phyloP scores from a whole-genome alignment of 2,797 vertebrate genomes.

The Aulostomus chinensis region DNA sequence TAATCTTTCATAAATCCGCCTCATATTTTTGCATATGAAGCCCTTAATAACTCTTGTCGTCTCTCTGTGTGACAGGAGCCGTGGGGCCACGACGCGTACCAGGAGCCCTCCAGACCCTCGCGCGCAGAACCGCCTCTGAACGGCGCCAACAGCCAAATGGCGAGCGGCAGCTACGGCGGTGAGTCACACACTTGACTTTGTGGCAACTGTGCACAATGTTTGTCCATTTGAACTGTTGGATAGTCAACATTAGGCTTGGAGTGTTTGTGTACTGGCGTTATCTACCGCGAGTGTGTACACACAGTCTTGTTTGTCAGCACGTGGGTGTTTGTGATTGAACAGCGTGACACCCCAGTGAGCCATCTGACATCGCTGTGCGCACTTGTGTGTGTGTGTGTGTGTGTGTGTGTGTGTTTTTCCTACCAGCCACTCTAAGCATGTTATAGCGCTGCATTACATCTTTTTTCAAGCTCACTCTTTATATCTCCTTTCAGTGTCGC shows the following conservation, averaged over 20 bases:
- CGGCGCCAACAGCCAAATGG: conserved; percentile 31
- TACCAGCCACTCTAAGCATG: conserved; percentile 3
- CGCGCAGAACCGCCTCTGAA: conserved; percentile 26
- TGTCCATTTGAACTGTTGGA: conserved; percentile 49
- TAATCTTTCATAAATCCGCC: conserved; percentile 28
- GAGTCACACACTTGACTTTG: conserved; percentile 30
- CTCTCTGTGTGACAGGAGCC: conserved; percentile 74
- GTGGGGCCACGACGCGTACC: conserved; percentile 44
- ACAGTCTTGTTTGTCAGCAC: conserved; percentile 8
- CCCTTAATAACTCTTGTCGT: background rate
- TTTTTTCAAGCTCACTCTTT: conserved; percentile 11
- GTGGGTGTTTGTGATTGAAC: conserved; percentile 17
- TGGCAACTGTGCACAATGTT: conserved; percentile 17
- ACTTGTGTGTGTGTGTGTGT: too few relatives aligned
- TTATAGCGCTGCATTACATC: background rate
- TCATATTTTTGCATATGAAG: conserved; percentile 9
- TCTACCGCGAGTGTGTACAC: conserved; percentile 46
- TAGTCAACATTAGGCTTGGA: conserved; percentile 44
- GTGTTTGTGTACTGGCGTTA: conserved; percentile 53
- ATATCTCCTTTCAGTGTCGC: conserved; percentile 14
- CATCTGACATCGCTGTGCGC: conserved; percentile 13
- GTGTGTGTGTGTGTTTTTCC: background rate
- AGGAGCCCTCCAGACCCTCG: conserved; percentile 22
- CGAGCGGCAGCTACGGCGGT: conserved; percentile 67
- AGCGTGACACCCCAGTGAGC: conserved; percentile 2